phyloP scores from a whole-genome alignment of 2,797 vertebrate species.

The Thalassophryne amazonica region DNA sequence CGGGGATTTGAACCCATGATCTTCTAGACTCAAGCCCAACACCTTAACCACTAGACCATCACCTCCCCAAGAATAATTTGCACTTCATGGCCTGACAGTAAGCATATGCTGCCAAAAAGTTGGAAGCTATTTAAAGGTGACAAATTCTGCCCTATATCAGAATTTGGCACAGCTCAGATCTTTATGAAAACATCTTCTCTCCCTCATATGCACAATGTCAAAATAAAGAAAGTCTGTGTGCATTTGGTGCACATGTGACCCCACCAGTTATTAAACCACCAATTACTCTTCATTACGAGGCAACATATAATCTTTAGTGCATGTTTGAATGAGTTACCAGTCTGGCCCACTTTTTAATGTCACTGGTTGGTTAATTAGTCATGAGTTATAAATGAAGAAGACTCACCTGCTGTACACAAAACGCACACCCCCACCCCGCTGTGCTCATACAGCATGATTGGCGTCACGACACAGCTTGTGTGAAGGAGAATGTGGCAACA shows the following conservation, averaged over 20 bases:
- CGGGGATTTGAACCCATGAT: too few species aligned
- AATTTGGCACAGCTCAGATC: neutral
- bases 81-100: neutral
- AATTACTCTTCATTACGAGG: constrained; percentile 49
- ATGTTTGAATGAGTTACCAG: constrained; percentile 48
- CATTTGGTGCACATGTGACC: constrained; percentile 1
- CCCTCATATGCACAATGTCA: too few species aligned
- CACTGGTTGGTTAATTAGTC: constrained; percentile 54
- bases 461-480: constrained; percentile 16
- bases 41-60: too few species aligned
- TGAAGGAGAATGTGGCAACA: neutral
- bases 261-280: constrained; percentile 18
- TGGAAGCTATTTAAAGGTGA: neutral
- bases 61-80: too few species aligned
- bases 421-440: constrained; percentile 3
- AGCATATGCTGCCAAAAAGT: neutral
- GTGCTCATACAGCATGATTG: constrained; percentile 29
- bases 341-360: constrained; percentile 53
- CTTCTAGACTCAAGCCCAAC: too few species aligned
- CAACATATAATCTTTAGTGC: constrained; percentile 39
- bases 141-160: neutral
- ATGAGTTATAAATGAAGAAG: constrained; percentile 41
- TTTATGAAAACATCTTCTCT: too few species aligned
- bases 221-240: constrained; percentile 19
- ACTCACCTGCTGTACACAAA: constrained; percentile 40